Evolutionary conservation across 2,888 invertebrate genomes (phyloP), one percentile per base, ranked within the genome.

Genomic region (Tachina fera): DNA sequence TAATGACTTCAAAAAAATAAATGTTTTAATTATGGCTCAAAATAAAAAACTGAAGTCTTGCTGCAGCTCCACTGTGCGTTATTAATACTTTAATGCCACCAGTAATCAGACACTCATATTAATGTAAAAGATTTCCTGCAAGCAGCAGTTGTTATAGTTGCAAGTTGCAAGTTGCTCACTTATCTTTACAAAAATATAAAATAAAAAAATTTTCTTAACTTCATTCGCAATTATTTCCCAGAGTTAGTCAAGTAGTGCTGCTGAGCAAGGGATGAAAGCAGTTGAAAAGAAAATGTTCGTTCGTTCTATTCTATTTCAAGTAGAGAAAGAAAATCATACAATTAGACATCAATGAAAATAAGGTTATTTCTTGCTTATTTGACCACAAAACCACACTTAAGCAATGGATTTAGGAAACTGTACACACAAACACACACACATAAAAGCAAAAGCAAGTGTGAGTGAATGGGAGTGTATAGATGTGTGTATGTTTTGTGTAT

Each of bases 61-160:
- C 31, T 6, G 31, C 31, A 31, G 31, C 31, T 6, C 45, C 63
- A 79, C 60, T 70, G 77, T 77, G 39, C n/a, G 2, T 11, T 39
- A 41, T 9, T 31, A 9, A 8, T 61, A 10, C n/a, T 51, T 45
- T 9, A 41, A 49, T 6, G 31, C 45, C 51, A 51, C 60, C 71
- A 82, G 71, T 83, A 86, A 86, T 83, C 76, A 79, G 75, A 71
- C 53, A 60, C 70, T 75, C 39, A 58, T 77, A 71, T 65, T 77
- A 49, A 65, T 77, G 5, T 67, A 45, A 11, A 83, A 60, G 45
- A 67, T 74, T 58, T 60, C 71, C 75, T 79, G 11, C 1, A 65
- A 67, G 14, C 31, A 47, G 6, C n/a, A 83, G 39, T 39, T 60
- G 39, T 39, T 60, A 39, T 8, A 56, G 8, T 58, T 31, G 31